Evolutionary conservation across 1,140 invertebrate species (phyloP), one percentile per base, ranked within the genome.

Genomic region (Trachymyrmex septentrionalis): DNA sequence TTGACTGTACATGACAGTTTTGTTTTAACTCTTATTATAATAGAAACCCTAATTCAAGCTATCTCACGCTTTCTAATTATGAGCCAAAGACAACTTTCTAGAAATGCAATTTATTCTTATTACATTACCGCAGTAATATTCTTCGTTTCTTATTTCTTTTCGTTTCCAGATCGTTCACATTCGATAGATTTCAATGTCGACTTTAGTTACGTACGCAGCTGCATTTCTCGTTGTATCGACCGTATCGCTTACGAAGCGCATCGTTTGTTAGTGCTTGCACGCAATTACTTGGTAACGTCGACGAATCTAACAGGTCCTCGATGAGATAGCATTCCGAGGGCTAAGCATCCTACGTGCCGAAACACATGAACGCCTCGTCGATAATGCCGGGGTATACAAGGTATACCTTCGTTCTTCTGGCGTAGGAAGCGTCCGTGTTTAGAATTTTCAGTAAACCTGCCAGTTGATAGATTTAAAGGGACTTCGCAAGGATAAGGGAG

Each of bases 401-500:
- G 27, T 1, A n/a, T n/a, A n/a, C n/a, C 16, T 7, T 38, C 21
- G 16, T 57, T 5, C 30, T 34, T 34, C 64, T 69, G 30, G 48
- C 9, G n/a, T 4, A n/a, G 27, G 12, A 38, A 19, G n/a, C 48
- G 30, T 16, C 14, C 38, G 67, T 61, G 30, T 9, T 24, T 24
- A 14, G 24, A 53, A 82, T 73, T 84, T 84, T 73, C 55, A 72
- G 19, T 21, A 38, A 44, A 53, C n/a, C 48, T 12, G 44, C 19
- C 66, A 53, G 24, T 21, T 61, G 69, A 84, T 48, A 21, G 69
- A 84, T 84, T 59, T 84, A 84, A 84, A 84, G 67, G 19, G 55
- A 73, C 38, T 34, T 73, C 19, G 66, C 38, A 9, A 48, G 38
- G 64, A 21, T n/a, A n/a, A 34, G 4, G 30, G 19, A 3, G 30